Conservation (phyloP, 1,140 invertebrate genomes). For the Hycleus cichorii region DNA sequence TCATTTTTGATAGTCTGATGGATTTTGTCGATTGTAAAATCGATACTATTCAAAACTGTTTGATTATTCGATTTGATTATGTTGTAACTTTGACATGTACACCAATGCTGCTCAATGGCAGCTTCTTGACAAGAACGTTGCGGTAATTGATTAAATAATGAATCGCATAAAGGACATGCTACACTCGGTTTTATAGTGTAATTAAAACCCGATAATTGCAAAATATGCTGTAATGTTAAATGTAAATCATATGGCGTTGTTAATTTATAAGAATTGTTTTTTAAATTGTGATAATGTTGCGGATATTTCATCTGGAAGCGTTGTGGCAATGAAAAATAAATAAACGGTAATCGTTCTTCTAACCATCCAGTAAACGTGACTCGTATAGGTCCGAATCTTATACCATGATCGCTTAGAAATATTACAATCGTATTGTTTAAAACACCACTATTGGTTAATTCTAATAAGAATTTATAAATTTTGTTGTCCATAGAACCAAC, state of each 20-base stretch:
- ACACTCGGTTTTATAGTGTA: slow-evolving; percentile 38
- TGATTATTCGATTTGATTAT: slow-evolving; percentile 38
- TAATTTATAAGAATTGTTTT: slow-evolving; percentile 56
- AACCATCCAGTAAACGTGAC: slow-evolving; percentile 68
- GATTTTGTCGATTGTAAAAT: slow-evolving; percentile 36
- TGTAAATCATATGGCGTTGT: slow-evolving; percentile 70
- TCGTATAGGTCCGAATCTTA: slow-evolving; percentile 68
- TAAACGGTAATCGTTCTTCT: slow-evolving; percentile 75
- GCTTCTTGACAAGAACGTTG: slow-evolving; percentile 63
- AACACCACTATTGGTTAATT: slow-evolving; percentile 34
- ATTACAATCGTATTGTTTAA: slow-evolving; percentile 56
- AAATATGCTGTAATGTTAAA: slow-evolving; percentile 49
- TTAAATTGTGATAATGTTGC: slow-evolving; percentile 52
- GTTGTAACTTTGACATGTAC: slow-evolving; percentile 56
- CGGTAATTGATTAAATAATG: slow-evolving; percentile 57
- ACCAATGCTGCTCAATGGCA: slow-evolving; percentile 68
- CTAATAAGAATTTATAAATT: slow-evolving; percentile 45
- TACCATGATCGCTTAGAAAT: slow-evolving; percentile 80
- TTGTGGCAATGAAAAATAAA: slow-evolving; percentile 63
- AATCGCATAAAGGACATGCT: slow-evolving; percentile 57
- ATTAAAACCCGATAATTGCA: slow-evolving; percentile 41
- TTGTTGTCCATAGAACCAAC: slow-evolving; percentile 50
- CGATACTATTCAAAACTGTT: slow-evolving; percentile 40
- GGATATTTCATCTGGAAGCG: slow-evolving; percentile 54
- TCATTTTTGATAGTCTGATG: slow-evolving; percentile 36